Percentiles rank a stretch among this genome's conserved stretches.
phyloP scores from a whole-genome alignment of 2,113 vertebrate genomes.

The Vanacampus margaritifer region DNA sequence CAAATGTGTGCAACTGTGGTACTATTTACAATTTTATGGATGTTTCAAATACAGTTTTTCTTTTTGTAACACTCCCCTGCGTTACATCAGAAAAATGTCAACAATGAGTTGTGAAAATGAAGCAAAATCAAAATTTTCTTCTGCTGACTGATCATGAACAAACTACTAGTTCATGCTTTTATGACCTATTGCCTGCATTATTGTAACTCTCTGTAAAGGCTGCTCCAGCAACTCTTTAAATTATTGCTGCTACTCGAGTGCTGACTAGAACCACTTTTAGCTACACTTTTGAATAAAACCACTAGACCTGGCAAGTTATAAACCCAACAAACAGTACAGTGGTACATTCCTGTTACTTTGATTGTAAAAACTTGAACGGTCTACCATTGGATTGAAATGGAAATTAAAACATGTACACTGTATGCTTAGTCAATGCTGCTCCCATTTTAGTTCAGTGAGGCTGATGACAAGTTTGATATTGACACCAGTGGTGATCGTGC shows the following conservation, averaged over 20 bases:
- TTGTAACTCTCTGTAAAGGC: neutral
- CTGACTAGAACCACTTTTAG: too few species aligned
- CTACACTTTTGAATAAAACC: too few species aligned
- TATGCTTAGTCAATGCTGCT: neutral
- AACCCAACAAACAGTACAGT: neutral
- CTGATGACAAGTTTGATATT: conserved; percentile 39
- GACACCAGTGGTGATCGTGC: conserved; percentile 54
- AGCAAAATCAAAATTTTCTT: neutral
- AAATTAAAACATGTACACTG: neutral
- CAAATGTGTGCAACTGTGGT: too few species aligned
- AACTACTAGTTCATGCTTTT: neutral
- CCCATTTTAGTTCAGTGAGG: conserved; percentile 2
- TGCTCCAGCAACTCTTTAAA: neutral
- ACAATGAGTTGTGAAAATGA: neutral
- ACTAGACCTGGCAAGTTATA: too few species aligned
- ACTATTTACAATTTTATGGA: too few species aligned
- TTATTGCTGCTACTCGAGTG: too few species aligned
- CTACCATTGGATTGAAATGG: too few species aligned
- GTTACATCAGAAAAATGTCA: neutral
- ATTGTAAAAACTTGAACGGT: neutral
- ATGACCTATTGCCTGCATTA: neutral
- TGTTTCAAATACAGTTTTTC: too few species aligned
- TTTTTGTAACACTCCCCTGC: too few species aligned
- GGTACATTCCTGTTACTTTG: neutral
- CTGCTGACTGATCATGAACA: neutral